Evolutionary conservation across 2,113 vertebrate species (phyloP), one percentile per base, ranked within the genome.

Genomic region (Triplophysa dalaica): DNA sequence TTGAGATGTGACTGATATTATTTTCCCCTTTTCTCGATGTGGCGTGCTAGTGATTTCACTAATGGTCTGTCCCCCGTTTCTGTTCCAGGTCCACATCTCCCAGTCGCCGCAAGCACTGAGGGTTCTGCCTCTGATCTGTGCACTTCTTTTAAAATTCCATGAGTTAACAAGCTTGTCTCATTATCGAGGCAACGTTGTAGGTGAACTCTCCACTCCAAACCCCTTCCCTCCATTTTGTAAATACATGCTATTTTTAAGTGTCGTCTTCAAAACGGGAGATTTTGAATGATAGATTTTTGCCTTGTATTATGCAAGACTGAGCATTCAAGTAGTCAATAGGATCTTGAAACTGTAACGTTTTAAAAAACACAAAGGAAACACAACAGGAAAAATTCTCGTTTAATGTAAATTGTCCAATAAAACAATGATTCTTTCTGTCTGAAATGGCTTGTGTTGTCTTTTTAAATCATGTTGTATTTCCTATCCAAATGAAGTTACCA

Each of bases 131-230:
- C 92, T 89, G 89, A 94, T 90, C 93, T 93, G 93, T 93, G 94
- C 93, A 58, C 88, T 89, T 84, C 89, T 95, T 93, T 93, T 95
- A 94, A 95, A 98, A 98, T 99, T 98, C 98, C 95, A 98, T 96
- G 95, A 98, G 96, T 98, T 92, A 96, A 94, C 95, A 94, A 95
- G 95, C 95, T 96, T 97, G 97, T 98, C 97, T 99, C 97, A 98
- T 98, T 99, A 95, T 98, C 96, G 98, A 99, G 97, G 95, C 98
- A 97, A 93, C 93, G 95, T 92, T 93, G 94, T 98, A 98, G 98
- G 97, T 98, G 96, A 94, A 89, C 91, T 92, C 94, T 94, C 93
- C 93, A 90, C 79, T 82, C n/a, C 75, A 52, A 45, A 56, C n/a
- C 48, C 45, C 54, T 66, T 70, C 67, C 29, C 69, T 9, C 24